These are phyloP conservation scores for Oncopeltus fasciatus DNA, from an alignment of 1,140 invertebrate species.

Conservation along the genomic window DNA sequence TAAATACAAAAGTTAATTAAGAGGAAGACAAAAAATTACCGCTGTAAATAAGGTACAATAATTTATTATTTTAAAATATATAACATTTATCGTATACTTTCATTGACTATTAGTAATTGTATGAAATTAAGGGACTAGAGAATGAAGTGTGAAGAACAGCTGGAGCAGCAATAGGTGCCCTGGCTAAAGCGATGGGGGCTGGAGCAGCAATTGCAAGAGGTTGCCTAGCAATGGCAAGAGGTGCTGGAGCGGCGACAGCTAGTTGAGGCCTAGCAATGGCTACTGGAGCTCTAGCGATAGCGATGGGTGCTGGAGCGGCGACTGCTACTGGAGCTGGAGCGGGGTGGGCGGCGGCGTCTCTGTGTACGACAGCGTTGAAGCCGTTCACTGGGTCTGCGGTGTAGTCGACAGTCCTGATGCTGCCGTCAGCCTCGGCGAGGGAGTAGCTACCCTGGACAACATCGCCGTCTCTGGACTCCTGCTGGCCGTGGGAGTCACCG, in stretches of 20 bases:
- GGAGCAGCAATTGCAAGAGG: neutral
- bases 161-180: conserved; percentile 4
- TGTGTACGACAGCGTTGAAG: conserved; percentile 42
- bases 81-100: no score
- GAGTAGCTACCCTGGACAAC: conserved; percentile 38
- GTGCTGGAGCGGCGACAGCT: conserved; percentile 19
- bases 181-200: conserved; percentile 5
- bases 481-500: conserved; percentile 36
- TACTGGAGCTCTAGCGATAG: neutral
- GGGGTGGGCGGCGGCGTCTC: conserved; percentile 15
- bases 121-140: neutral
- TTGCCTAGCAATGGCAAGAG: neutral
- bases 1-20: no score
- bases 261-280: neutral
- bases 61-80: no score
- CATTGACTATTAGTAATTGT: neutral
- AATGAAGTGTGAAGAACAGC: neutral
- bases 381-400: conserved; percentile 42
- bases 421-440: conserved; percentile 40
- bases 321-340: conserved; percentile 5
- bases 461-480: conserved; percentile 36
- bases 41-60: no score
- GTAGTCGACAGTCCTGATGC: conserved; percentile 41
- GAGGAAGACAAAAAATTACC: no score
- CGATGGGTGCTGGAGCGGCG: neutral